Conservation (phyloP, 2,888 invertebrate species). For the Xylota sylvarum region DNA sequence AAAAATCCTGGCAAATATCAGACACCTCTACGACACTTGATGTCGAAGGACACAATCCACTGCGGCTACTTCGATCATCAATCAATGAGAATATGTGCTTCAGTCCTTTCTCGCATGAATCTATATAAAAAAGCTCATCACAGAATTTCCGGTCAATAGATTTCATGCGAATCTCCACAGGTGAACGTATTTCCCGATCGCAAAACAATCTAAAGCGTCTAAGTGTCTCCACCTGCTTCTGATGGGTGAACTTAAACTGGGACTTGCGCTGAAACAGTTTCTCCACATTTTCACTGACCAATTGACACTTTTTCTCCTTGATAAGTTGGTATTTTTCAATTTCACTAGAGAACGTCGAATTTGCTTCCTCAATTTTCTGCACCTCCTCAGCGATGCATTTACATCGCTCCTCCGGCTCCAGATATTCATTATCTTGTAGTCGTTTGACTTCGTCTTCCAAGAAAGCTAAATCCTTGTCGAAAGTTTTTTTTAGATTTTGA, state of each 20-base stretch:
- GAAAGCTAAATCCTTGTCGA: constrained; percentile 14
- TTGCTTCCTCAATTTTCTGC: constrained; percentile 34
- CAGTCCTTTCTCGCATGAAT: constrained; percentile 57
- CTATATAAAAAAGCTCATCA: constrained; percentile 71
- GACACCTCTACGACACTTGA: constrained; percentile 9
- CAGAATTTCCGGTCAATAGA: constrained; percentile 67
- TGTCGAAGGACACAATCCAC: constrained; percentile 11
- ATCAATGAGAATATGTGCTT: constrained; percentile 52
- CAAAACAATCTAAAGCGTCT: constrained; percentile 43
- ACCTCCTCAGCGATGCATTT: constrained; percentile 7
- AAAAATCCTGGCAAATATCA: constrained; percentile 34
- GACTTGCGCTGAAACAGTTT: constrained; percentile 57
- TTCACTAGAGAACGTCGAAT: constrained; percentile 18
- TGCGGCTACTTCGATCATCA: constrained; percentile 53
- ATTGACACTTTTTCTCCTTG: constrained; percentile 33
- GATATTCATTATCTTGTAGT: constrained; percentile 17
- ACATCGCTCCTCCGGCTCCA: constrained; percentile 29
- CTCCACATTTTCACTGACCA: constrained; percentile 38
- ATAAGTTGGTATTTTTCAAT: constrained; percentile 42
- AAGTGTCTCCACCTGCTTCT: constrained; percentile 54
- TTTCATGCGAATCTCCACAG: constrained; percentile 45
- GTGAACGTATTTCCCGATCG: not conserved
- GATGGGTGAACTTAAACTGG: constrained; percentile 37
- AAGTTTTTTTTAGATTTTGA: constrained; percentile 33
- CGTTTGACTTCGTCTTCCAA: constrained; percentile 42